Evolutionary conservation across 1,140 invertebrate species (phyloP), one percentile per base, ranked within the genome.

Genomic region (Diabrotica virgifera): DNA sequence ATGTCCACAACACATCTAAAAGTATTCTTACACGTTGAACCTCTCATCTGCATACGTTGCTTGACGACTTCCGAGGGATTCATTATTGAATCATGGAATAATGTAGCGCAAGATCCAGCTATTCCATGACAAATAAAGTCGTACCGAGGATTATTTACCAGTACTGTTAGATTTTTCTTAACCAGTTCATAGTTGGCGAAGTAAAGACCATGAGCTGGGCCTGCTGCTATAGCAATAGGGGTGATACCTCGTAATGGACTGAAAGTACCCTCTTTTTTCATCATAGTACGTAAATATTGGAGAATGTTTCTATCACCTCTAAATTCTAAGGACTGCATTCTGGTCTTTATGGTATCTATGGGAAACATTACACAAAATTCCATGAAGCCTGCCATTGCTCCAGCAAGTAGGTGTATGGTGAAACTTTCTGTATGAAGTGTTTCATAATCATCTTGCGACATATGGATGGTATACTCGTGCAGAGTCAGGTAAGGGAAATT

Each of bases 11-110:
- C 84, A 84, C 96, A 99, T 64, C 91, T 85, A 46, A 89, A 77
- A 64, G 92, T 90, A 63, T 88, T 88, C 79, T 87, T 89, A 82
- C 98, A 99, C 9, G 95, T 94, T 56, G 94, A 97, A 79, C 95
- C 92, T 78, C 91, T 90, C 93, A 99, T 97, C 86, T 99, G 97
- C 84, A 99, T 88, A 67, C 97, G 86, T 80, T 99, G 97, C 81
- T 99, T 99, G 12, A 99, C 91, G 74, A 98, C 95, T 96, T 84
- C 54, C 87, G 86, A 66, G 8, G 40, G 40, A 46, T 46, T 46
- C 40, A 46, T 46, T 46, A 46, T 46, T 2, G 40, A 46, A 46
- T 46, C 40, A n/a, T 46, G 40, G 6, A 46, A 46, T 8, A 46
- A 46, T n/a, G 40, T 46, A 46, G 40, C 40, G 0, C 8, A 10